Conservation (phyloP, 2,888 invertebrate species). For the Furcula furcula region DNA sequence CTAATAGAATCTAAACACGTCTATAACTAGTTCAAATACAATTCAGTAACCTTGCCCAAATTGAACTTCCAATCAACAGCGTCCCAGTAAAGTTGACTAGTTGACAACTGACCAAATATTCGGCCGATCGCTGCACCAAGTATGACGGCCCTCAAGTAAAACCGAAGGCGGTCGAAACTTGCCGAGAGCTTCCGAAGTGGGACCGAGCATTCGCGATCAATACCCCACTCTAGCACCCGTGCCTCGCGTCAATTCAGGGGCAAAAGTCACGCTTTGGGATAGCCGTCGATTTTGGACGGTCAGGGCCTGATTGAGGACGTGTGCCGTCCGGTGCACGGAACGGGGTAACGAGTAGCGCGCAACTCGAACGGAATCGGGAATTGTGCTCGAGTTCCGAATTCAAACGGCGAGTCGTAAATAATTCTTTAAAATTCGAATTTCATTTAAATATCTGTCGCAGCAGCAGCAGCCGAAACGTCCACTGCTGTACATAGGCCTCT, state of each 20-base stretch:
- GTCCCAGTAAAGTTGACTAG: slow-evolving; percentile 66
- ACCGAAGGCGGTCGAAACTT: slow-evolving; percentile 63
- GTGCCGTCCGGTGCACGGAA: slow-evolving; percentile 24
- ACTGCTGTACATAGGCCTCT: no score
- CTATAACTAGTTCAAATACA: slow-evolving; percentile 45
- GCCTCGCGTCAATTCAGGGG: slow-evolving; percentile 72
- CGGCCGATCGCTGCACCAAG: slow-evolving; percentile 44
- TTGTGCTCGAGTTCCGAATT: slow-evolving; percentile 31
- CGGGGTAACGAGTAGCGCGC: slow-evolving; percentile 43
- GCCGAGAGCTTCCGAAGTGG: slow-evolving; percentile 66
- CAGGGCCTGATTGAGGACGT: slow-evolving; percentile 52
- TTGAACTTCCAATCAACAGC: slow-evolving; percentile 74
- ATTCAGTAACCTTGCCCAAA: slow-evolving; percentile 72
- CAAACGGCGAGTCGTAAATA: slow-evolving; percentile 12
- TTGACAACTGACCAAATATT: slow-evolving; percentile 65
- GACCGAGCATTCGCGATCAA: slow-evolving; percentile 71
- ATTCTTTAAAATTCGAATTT: background rate
- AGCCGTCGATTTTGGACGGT: slow-evolving; percentile 71
- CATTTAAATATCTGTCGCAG: no score
- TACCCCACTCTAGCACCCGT: slow-evolving; percentile 65
- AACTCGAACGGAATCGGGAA: slow-evolving; percentile 46
- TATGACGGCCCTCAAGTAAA: slow-evolving; percentile 58
- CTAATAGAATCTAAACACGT: slow-evolving; percentile 10
- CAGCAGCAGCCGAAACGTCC: no score
- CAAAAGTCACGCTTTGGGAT: slow-evolving; percentile 77